These are phyloP conservation scores for Nudaria mundana DNA, from an alignment of 2,888 invertebrate species.

Conservation along the genomic window DNA sequence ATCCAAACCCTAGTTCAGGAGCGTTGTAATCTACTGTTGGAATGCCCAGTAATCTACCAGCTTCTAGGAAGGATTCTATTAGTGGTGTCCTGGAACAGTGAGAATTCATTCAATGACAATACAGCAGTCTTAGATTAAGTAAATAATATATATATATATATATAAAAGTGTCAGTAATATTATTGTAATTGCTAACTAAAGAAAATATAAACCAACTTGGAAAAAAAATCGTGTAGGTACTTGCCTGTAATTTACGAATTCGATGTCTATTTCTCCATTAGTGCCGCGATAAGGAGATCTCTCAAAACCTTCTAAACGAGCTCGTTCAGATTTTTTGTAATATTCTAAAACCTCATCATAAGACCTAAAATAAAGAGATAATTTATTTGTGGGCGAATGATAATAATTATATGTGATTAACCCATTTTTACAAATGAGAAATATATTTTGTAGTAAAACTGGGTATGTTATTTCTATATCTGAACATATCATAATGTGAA, in stretches of 20 bases:
- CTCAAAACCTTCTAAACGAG: slow-evolving; percentile 56
- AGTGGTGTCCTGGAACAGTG: slow-evolving; percentile 61
- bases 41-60: slow-evolving; percentile 83
- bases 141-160: background rate
- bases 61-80: slow-evolving; percentile 83
- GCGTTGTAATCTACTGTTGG: slow-evolving; percentile 86
- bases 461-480: too few relatives aligned
- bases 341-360: slow-evolving; percentile 80
- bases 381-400: too few relatives aligned
- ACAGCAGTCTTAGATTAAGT: background rate
- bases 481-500: too few relatives aligned
- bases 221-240: too few relatives aligned
- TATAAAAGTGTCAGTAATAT: too few relatives aligned
- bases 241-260: slow-evolving; percentile 73
- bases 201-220: too few relatives aligned
- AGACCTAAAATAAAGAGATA: slow-evolving; percentile 70
- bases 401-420: too few relatives aligned
- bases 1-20: slow-evolving; percentile 80
- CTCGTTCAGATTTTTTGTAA: slow-evolving; percentile 81
- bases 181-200: too few relatives aligned
- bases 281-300: slow-evolving; percentile 73
- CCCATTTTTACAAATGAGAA: too few relatives aligned
- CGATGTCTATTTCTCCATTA: slow-evolving; percentile 81
- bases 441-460: too few relatives aligned
- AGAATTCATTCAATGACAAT: background rate